Conservation (phyloP, 1,140 invertebrate genomes). For the Caenorhabditis brenneri region DNA sequence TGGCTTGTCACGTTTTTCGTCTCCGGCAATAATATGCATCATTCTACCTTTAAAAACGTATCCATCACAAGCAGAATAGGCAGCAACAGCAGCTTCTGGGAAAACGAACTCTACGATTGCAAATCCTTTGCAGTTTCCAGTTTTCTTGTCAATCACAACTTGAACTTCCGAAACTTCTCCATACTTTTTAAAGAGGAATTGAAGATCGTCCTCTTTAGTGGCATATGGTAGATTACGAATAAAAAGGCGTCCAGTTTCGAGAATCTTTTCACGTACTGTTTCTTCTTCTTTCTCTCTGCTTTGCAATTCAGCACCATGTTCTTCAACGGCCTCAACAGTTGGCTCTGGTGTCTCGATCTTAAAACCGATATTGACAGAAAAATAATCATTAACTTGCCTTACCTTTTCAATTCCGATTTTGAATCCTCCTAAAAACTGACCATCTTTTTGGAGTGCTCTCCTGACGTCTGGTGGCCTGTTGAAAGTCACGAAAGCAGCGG, state of each 20-base stretch:
- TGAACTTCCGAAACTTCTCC: conserved; percentile 86
- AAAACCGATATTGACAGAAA: too few species aligned
- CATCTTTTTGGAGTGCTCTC: conserved; percentile 56
- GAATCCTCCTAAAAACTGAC: conserved; percentile 61
- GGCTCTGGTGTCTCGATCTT: conserved; percentile 42
- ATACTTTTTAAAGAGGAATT: conserved; percentile 81
- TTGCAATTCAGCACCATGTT: neutral
- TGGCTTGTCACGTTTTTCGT: conserved; percentile 77
- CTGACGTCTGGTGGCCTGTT: conserved; percentile 57
- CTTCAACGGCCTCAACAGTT: conserved; percentile 9
- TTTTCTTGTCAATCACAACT: conserved; percentile 84
- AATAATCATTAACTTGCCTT: too few species aligned
- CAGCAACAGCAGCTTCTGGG: conserved; percentile 90
- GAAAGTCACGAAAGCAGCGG: conserved; percentile 60
- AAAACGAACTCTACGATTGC: conserved; percentile 90
- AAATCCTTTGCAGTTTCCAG: conserved; percentile 89
- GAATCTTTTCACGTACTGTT: conserved; percentile 57
- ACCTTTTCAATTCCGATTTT: conserved; percentile 59
- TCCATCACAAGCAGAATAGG: conserved; percentile 86
- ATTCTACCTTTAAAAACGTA: conserved; percentile 78
- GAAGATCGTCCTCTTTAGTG: conserved; percentile 85
- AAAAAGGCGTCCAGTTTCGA: conserved; percentile 86
- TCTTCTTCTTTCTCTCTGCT: conserved; percentile 41
- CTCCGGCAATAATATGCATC: conserved; percentile 88
- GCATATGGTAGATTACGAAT: conserved; percentile 89